These are phyloP conservation scores for Sylvia borin DNA, from an alignment of 2,797 vertebrate genomes.

Conservation along the genomic window DNA sequence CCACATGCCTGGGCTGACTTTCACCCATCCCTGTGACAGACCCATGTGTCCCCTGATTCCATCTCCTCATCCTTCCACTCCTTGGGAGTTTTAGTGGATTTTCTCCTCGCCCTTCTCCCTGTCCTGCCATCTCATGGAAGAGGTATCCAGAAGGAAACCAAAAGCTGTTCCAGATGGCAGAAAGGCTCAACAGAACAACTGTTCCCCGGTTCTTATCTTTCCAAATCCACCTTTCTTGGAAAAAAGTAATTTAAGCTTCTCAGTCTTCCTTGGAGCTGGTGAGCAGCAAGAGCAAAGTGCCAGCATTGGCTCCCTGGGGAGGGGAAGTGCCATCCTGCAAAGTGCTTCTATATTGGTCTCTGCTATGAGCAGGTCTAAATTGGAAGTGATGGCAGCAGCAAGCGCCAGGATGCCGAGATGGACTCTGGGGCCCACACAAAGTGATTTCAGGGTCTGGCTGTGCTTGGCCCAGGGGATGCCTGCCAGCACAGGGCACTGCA, in stretches of 20 bases:
- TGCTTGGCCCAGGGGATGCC: background rate
- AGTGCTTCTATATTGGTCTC: conserved; percentile 21
- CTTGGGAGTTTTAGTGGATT: background rate
- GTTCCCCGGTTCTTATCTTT: background rate
- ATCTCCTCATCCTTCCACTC: background rate
- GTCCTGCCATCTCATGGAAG: background rate
- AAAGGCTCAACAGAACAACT: conserved; percentile 11
- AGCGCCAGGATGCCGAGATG: rapidly evolving
- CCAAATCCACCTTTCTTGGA: conserved; percentile 33
- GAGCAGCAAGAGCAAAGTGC: background rate
- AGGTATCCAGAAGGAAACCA: background rate
- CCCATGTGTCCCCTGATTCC: background rate
- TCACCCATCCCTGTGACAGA: background rate
- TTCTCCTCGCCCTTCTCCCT: background rate
- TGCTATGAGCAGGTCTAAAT: background rate
- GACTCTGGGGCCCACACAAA: background rate
- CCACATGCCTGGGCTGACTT: background rate
- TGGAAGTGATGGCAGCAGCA: conserved; percentile 13
- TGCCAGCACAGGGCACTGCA: background rate
- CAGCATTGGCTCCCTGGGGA: background rate
- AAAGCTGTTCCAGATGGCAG: conserved; percentile 31
- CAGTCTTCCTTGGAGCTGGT: background rate
- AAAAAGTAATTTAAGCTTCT: conserved; percentile 29
- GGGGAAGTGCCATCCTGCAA: background rate
- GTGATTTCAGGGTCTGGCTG: conserved; percentile 9